Conservation (phyloP, 2,888 invertebrate species). For the Dioctria linearis region DNA sequence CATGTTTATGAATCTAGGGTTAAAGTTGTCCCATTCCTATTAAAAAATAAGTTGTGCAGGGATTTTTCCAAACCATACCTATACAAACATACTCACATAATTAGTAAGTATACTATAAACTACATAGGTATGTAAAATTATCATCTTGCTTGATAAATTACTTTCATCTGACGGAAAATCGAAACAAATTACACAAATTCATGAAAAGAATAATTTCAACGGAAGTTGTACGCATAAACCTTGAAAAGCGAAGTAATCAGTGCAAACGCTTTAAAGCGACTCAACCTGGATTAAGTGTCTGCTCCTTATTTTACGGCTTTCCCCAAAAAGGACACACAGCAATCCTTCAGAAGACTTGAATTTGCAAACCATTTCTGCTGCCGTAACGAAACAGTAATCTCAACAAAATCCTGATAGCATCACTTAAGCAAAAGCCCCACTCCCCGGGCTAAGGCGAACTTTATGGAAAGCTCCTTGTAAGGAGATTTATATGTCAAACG, state of each 20-base stretch:
- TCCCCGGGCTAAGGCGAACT: slow-evolving; percentile 54
- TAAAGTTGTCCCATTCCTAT: no score
- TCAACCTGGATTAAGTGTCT: slow-evolving; percentile 20
- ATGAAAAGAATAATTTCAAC: neutral
- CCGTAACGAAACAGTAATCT: slow-evolving; percentile 43
- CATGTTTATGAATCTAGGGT: no score
- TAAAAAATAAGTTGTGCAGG: no score
- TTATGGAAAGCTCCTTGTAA: slow-evolving; percentile 57
- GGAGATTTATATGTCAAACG: slow-evolving; percentile 57
- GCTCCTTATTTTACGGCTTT: slow-evolving; percentile 17
- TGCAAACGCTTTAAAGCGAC: slow-evolving; percentile 15
- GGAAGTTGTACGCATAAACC: neutral
- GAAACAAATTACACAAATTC: neutral
- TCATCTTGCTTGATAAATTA: no score
- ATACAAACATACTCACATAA: no score
- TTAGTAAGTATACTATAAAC: no score
- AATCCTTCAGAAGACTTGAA: slow-evolving; percentile 39
- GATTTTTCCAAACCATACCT: no score
- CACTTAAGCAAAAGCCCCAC: slow-evolving; percentile 44
- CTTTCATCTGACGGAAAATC: no score
- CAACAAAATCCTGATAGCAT: slow-evolving; percentile 53
- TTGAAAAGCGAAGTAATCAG: slow-evolving; percentile 4
- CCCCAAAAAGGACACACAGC: slow-evolving; percentile 10
- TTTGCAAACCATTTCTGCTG: slow-evolving; percentile 25
- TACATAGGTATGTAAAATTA: no score